Conservation (phyloP, 2,113 vertebrate species). For the Ceyx margarethae region DNA sequence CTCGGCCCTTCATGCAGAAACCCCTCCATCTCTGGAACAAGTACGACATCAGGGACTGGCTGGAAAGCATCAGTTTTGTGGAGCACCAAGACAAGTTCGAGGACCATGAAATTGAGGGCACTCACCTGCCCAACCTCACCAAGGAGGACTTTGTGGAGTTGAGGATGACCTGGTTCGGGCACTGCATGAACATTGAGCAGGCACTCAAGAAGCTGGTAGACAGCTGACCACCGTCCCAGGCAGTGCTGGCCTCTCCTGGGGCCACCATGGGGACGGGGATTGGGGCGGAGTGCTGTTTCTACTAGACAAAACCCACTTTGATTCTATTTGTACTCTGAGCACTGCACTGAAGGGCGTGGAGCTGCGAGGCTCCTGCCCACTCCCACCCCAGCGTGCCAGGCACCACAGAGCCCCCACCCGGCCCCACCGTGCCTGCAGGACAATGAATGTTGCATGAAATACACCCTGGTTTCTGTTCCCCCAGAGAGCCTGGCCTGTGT, state of each 20-base stretch:
- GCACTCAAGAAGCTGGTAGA: slow-evolving; percentile 93
- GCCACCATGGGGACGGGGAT: background rate
- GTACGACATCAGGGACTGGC: slow-evolving; percentile 97
- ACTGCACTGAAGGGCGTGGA: slow-evolving; percentile 71
- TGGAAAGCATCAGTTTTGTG: slow-evolving; percentile 95
- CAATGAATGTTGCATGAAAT: slow-evolving; percentile 78
- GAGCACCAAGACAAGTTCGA: slow-evolving; percentile 95
- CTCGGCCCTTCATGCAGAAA: slow-evolving; percentile 94
- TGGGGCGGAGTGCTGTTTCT: background rate
- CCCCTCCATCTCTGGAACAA: slow-evolving; percentile 97
- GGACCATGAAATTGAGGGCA: slow-evolving; percentile 97
- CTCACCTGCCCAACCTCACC: slow-evolving; percentile 93
- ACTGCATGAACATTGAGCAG: slow-evolving; percentile 98
- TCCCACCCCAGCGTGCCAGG: slow-evolving; percentile 25
- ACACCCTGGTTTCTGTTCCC: slow-evolving; percentile 72
- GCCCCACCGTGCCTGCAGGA: slow-evolving; percentile 54
- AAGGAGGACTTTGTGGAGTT: slow-evolving; percentile 98
- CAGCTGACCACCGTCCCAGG: slow-evolving; percentile 85
- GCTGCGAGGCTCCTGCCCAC: slow-evolving; percentile 32
- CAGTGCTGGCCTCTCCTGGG: background rate
- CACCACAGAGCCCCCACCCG: background rate
- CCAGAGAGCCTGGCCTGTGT: slow-evolving; percentile 57
- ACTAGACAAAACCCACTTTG: slow-evolving; percentile 33
- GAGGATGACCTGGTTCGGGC: slow-evolving; percentile 95
- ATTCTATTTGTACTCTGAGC: slow-evolving; percentile 57